Percentiles rank a stretch among this genome's conserved stretches.
phyloP scores from a whole-genome alignment of 2,113 vertebrate genomes.

The Typhlomys cinereus region DNA sequence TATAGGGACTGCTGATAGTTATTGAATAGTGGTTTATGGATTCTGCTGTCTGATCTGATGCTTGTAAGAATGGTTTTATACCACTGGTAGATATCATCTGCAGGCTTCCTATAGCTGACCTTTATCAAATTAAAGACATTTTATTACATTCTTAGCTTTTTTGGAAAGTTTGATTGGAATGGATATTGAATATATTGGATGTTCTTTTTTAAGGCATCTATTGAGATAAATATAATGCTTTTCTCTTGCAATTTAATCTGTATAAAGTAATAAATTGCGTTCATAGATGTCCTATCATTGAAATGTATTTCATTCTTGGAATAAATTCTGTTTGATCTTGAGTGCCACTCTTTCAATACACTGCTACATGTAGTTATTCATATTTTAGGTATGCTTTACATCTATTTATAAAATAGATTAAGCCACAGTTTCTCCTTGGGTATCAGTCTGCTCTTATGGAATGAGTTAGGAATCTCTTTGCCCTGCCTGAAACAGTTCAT shows the following conservation, averaged over 20 bases:
- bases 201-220: not conserved
- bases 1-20: not conserved
- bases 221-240: not conserved
- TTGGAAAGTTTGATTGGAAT: not conserved
- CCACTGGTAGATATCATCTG: not conserved
- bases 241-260: constrained; percentile 23
- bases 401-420: not conserved
- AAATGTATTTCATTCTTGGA: constrained; percentile 21
- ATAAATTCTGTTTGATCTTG: not conserved
- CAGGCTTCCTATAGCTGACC: not conserved
- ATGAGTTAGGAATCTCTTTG: not conserved
- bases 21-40: not conserved
- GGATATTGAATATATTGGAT: not conserved
- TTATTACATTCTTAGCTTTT: constrained; percentile 37
- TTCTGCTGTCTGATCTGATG: constrained; percentile 19
- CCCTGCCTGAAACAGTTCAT: not conserved
- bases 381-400: not conserved
- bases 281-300: not conserved
- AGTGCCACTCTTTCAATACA: not conserved
- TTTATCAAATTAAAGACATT: constrained; percentile 3
- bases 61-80: not conserved
- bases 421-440: not conserved
- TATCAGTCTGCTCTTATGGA: not conserved
- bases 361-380: not conserved
- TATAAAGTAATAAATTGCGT: not conserved